Base-by-base conservation (phyloP, 2,113 vertebrate genomes). In the Petromus typicus region DNA sequence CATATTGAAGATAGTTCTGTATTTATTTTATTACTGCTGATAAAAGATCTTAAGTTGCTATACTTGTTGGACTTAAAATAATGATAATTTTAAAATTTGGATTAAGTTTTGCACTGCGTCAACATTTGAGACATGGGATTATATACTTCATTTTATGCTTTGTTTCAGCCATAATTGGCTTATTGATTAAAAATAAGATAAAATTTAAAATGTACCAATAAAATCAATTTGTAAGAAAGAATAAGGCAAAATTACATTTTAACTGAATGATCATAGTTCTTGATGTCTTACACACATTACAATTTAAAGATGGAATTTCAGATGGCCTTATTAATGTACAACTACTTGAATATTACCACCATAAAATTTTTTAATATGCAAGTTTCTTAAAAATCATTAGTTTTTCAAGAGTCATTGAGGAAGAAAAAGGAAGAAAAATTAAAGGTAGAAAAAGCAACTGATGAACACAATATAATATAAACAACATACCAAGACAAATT, bases 1-100 rank as follows among this genome's bases (percentile, higher is more conserved):
- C 14, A 96, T 61, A 92, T 91, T 43, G 18, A 87, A 94, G 95
- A 94, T 23, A 7, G 63, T 93, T 84, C 90, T 90, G 48, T 71
- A 25, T 59, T 91, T 78, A 34, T 90, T 78, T 69, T 61, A 63
- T 93, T 92, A 83, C n/a, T 73, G 32, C 2, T 79, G 18, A 79
- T 12, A 89, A 40, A 86, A 4, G 13, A 61, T 27, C 9, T 1
- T 18, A 78, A 32, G 2, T 61, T 93, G 71, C 18, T 25, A 63
- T 54, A 7, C 64, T 20, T 66, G 71, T 34, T 17, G 5, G 2
- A 0, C 17, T 89, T 95, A 13, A 37, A 95, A 22, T 11, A 43
- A 18, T 18, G 43, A 64, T 76, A 61, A 18, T 40, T 51, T 1
- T 64, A 23, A 87, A 76, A 34, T 40, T 1, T n/a, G 67, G 7